Conservation (phyloP, 2,888 invertebrate species). For the Congeria kusceri region DNA sequence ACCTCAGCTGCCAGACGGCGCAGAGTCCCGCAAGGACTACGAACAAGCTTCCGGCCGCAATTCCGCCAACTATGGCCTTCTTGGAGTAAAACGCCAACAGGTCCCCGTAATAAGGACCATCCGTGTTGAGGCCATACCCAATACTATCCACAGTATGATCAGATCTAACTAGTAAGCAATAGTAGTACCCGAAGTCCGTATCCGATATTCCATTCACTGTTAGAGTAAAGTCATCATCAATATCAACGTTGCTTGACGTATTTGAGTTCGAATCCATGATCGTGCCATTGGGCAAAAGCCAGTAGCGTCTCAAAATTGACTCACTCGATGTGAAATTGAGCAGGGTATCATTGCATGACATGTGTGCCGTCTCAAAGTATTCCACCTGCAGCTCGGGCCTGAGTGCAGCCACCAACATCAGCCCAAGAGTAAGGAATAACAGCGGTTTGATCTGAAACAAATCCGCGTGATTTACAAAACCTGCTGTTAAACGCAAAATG, state of each 20-base stretch:
- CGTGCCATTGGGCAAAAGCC: conserved; percentile 63
- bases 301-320: conserved; percentile 32
- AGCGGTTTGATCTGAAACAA: too few relatives aligned
- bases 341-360: conserved; percentile 49
- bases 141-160: conserved; percentile 55
- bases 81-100: conserved; percentile 68
- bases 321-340: conserved; percentile 34
- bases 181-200: conserved; percentile 73
- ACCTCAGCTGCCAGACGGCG: conserved; percentile 71
- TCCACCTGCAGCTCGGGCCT: conserved; percentile 34
- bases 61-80: conserved; percentile 77
- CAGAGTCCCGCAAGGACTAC: conserved; percentile 65
- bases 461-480: too few relatives aligned
- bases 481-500: too few relatives aligned
- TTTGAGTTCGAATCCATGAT: conserved; percentile 15
- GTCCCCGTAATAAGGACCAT: conserved; percentile 75
- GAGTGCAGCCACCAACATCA: background rate
- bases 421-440: too few relatives aligned
- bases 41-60: conserved; percentile 74
- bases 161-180: conserved; percentile 63
- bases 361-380: conserved; percentile 47
- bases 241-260: conserved; percentile 2
- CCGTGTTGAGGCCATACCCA: conserved; percentile 71
- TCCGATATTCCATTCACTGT: conserved; percentile 69
- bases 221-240: conserved; percentile 17